A percentile compares a stretch with the other conserved stretches of the same genome.
Conservation (phyloP, 1,140 invertebrate species). For the Leptonema lineaticorne region DNA sequence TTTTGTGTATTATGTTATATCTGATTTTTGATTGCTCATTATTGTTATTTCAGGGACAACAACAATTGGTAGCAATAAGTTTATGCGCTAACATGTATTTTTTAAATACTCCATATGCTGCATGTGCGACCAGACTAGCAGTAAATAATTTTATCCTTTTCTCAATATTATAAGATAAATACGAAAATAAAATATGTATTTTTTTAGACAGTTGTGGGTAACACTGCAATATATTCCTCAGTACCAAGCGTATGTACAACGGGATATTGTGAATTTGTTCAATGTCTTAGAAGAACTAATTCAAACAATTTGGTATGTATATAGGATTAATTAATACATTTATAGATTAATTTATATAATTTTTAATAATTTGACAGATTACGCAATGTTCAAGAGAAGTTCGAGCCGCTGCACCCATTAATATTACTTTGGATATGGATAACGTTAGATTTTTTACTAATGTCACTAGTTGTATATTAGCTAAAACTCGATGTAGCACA, state of each 20-base stretch:
- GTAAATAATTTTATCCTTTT: constrained; percentile 43
- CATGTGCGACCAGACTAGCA: constrained; percentile 51
- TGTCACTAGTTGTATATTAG: constrained; percentile 59
- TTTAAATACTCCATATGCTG: constrained; percentile 51
- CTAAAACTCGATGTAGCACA: constrained; percentile 55
- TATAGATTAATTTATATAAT: not conserved
- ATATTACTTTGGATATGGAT: constrained; percentile 52
- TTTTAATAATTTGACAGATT: constrained; percentile 45
- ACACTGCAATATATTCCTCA: constrained; percentile 22
- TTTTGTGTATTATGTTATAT: constrained; percentile 10
- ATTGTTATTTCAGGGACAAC: constrained; percentile 48
- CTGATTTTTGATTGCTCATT: constrained; percentile 3
- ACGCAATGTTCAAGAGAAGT: constrained; percentile 56
- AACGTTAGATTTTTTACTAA: constrained; percentile 58
- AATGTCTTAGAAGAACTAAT: constrained; percentile 57
- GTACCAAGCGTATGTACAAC: constrained; percentile 47
- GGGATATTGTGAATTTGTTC: constrained; percentile 60
- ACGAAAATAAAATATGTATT: not conserved
- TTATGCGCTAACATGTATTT: constrained; percentile 55
- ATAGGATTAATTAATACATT: not conserved
- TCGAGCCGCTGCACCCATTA: constrained; percentile 52
- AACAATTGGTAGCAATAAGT: constrained; percentile 52
- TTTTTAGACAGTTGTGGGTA: constrained; percentile 24
- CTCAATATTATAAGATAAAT: not conserved
- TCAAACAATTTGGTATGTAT: constrained; percentile 55